Base-by-base conservation (phyloP, 2,888 invertebrate genomes). In the Zygogramma bicolorata region DNA sequence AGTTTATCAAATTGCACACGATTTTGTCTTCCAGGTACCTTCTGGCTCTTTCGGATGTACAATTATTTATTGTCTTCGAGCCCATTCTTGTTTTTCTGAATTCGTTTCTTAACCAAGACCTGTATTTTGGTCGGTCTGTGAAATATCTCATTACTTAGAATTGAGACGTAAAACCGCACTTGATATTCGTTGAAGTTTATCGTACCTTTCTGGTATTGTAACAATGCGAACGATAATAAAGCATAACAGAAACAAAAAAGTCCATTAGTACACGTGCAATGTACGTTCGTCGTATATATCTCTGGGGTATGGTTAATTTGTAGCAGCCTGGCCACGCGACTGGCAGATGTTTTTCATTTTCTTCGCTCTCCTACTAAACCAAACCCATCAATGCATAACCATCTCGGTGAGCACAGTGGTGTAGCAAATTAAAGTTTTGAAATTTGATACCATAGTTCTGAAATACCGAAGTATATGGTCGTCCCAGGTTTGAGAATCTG, bases 281-380 rank as follows among this genome's bases (percentile, higher is more conserved):
- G 29, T 62, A 34, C 27, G 29, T 27, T 53, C 18, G 25, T 59
- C 38, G 34, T 65, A 61, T 57, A 42, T 61, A 53, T 69, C 34
- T 61, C 60, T 31, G 61, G 65, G 27, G 27, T 49, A 49, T 49
- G 18, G 46, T 46, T 63, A 63, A 63, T 63, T 66, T 42, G 29
- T 40, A 58, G n/a, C 73, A 40, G 65, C 29, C 46, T 69, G 68
- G 75, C 74, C 79, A 79, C 79, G 75, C 77, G 79, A 77, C 79
- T 65, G 66, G 65, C 79, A 79, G 77, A 76, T 79, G 79, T 74
- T 75, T 66, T 22, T 70, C 15, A 29, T 68, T 66, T 22, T 70
- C 20, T 40, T 68, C 10, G 18, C 18, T 65, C 70, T 22, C 46
- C 59, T 65, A 53, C 53, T 13, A 27, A 25, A 53, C 58, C 46